Conservation (phyloP, 2,113 vertebrate species). For the Serranochromis macrocephalus region DNA sequence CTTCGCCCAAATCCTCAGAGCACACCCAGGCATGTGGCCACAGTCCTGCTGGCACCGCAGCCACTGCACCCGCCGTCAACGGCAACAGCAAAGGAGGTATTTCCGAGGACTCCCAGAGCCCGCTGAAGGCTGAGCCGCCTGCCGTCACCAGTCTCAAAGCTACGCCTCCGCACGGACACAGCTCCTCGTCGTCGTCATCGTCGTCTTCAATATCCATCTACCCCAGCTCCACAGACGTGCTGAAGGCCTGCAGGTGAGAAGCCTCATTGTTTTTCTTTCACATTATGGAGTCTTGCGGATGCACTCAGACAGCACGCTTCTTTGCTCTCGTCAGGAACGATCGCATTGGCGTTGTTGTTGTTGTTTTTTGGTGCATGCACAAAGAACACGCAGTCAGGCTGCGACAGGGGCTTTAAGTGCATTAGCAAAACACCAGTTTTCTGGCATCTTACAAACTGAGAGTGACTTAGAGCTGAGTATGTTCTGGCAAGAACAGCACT, state of each 20-base stretch:
- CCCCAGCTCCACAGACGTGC: constrained; percentile 93
- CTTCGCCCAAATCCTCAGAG: constrained; percentile 93
- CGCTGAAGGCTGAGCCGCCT: constrained; percentile 84
- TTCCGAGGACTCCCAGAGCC: constrained; percentile 93
- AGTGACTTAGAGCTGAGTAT: not conserved
- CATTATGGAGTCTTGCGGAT: not conserved
- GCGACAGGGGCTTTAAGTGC: not conserved
- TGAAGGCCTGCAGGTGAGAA: constrained; percentile 96
- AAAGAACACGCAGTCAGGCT: not conserved
- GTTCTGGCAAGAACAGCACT: not conserved
- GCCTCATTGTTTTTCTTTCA: not conserved
- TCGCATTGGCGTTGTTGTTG: not conserved
- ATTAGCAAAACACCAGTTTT: not conserved
- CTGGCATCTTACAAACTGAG: not conserved
- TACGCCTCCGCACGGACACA: constrained; percentile 75
- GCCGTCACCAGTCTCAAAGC: constrained; percentile 73
- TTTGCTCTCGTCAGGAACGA: not conserved
- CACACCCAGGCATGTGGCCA: constrained; percentile 83
- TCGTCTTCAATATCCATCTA: constrained; percentile 96
- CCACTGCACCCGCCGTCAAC: constrained; percentile 34
- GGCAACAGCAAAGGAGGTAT: constrained; percentile 73
- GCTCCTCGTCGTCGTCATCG: constrained; percentile 72
- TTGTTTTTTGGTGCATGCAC: not conserved
- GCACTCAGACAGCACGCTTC: not conserved
- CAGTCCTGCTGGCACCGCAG: constrained; percentile 77